Evolutionary conservation across 2,888 invertebrate species (phyloP).

Genomic region (Itoplectis maculator): DNA sequence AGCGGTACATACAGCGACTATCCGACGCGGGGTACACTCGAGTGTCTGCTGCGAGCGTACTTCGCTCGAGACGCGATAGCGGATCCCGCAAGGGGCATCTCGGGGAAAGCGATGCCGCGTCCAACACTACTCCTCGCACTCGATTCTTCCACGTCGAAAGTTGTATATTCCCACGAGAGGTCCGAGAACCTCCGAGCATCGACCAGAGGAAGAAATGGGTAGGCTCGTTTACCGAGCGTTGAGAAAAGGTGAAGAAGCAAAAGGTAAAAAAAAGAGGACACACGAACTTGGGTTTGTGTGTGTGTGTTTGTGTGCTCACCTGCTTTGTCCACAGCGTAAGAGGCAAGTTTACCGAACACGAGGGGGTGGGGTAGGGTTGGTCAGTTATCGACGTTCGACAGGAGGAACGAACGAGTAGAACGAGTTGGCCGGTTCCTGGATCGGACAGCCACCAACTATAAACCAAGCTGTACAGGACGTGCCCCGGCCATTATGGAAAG

Average conservation of each 20-base stretch:
- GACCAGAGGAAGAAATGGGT: slow-evolving; percentile 25
- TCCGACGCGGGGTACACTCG: slow-evolving; percentile 36
- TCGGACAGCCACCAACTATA: slow-evolving; percentile 50
- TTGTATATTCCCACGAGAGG: slow-evolving; percentile 70
- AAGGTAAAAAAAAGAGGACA: slow-evolving; percentile 10
- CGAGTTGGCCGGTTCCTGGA: slow-evolving; percentile 71
- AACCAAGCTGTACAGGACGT: neutral
- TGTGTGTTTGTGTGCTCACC: slow-evolving; percentile 22
- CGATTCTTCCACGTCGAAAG: slow-evolving; percentile 70
- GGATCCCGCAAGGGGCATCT: slow-evolving; percentile 41
- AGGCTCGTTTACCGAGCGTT: slow-evolving; percentile 2
- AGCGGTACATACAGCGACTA: too few relatives aligned
- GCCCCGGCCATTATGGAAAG: slow-evolving; percentile 39
- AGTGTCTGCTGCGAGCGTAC: slow-evolving; percentile 45
- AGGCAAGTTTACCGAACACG: slow-evolving; percentile 74
- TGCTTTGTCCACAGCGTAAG: slow-evolving; percentile 66
- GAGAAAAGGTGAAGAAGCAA: slow-evolving; percentile 10
- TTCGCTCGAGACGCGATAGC: slow-evolving; percentile 38
- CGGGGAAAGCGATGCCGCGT: slow-evolving; percentile 59
- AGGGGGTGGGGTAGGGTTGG: slow-evolving; percentile 70
- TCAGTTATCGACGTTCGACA: slow-evolving; percentile 73
- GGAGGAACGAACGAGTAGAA: slow-evolving; percentile 59
- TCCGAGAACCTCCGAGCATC: slow-evolving; percentile 22
- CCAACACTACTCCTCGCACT: slow-evolving; percentile 55
- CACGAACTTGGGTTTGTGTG: slow-evolving; percentile 2